Base-by-base conservation (phyloP, 2,113 vertebrate species). In the Fulica atra region DNA sequence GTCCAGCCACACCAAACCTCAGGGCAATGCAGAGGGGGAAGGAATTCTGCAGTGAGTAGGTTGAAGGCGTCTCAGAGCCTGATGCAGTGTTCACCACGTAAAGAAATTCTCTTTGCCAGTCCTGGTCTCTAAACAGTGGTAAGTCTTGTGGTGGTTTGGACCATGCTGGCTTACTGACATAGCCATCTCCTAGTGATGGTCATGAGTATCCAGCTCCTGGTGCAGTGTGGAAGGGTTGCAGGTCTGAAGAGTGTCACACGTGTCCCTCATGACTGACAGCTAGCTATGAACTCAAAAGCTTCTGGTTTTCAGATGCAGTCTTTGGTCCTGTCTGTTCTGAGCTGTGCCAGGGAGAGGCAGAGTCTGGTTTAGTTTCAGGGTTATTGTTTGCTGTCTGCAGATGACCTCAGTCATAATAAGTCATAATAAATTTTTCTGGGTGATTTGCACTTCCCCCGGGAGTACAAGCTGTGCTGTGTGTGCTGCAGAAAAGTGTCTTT, bases 181-280 rank as follows among this genome's bases (percentile, higher is more conserved):
- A 59, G 60, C 35, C 70, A 5, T n/a, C 38, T 73, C 16, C 56
- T 61, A 35, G 68, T 29, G 9, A 15, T 51, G 40, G 19, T 70
- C 25, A 35, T 0, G 0, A 40, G 65, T 9, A 2, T 35, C 24
- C 74, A 56, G 33, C 38, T 78, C 29, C 46, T 71, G 63, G 15
- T 35, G 42, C 6, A 1, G 36, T 6, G 48, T 13, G 28, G 61
- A 56, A 15, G 0, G 6, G 19, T 4, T 71, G 40, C 33, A 38
- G 33, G 51, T 57, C 29, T 31, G 64, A 36, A 57, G 36, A 40
- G 40, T 21, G 61, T 48, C 81, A 63, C 59, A 16, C 0, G 0
- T 44, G 42, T 10, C n/a, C 36, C 53, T 42, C 36, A 13, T 68
- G 85, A 42, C 26, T 26, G 77, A 28, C 60, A 61, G 59, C 38